phyloP scores from a whole-genome alignment of 2,113 vertebrate genomes.

The Panthera uncia region DNA sequence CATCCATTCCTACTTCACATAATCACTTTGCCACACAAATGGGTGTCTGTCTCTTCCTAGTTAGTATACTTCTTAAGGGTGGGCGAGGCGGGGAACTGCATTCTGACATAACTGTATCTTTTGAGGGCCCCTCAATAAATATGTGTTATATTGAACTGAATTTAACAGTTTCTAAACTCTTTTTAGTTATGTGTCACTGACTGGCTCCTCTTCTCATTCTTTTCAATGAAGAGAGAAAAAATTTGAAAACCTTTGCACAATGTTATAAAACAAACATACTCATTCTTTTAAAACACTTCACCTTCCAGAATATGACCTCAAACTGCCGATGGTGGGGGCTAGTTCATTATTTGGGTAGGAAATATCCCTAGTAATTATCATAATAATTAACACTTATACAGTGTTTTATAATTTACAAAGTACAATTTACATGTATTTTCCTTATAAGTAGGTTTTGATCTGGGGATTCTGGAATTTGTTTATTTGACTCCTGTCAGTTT shows the following conservation, averaged over 20 bases:
- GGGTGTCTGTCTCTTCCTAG: slow-evolving; percentile 13
- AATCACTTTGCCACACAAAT: not conserved
- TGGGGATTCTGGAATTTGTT: not conserved
- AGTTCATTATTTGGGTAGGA: not conserved
- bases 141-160: not conserved
- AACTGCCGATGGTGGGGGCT: not conserved
- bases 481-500: not conserved
- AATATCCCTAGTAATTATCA: not conserved
- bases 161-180: slow-evolving; percentile 1
- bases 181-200: not conserved
- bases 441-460: not conserved
- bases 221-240: slow-evolving; percentile 20
- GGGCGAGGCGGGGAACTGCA: not conserved
- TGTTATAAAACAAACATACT: not conserved
- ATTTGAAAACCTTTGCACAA: slow-evolving; percentile 5
- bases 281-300: not conserved
- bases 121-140: not conserved
- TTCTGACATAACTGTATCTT: not conserved
- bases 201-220: not conserved
- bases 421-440: not conserved
- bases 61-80: not conserved
- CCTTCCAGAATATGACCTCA: not conserved
- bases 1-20: not conserved
- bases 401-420: not conserved
- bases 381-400: not conserved